Percentiles rank a stretch among this genome's conserved stretches.
Conservation (phyloP, 2,888 invertebrate species). For the Diplazon laetatorius region DNA sequence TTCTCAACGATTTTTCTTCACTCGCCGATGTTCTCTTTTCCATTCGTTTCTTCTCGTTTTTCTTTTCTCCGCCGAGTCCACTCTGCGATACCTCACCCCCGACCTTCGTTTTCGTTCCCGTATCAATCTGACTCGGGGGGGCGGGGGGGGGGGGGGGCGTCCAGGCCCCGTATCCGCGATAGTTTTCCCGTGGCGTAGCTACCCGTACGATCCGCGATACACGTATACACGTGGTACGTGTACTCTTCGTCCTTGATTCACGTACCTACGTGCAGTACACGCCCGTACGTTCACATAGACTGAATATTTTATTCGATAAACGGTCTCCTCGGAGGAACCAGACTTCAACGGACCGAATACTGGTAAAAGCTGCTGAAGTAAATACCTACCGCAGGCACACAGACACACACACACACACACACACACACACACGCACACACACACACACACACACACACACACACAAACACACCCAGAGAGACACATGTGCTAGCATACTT, state of each 20-base stretch:
- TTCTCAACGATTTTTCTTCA: neutral
- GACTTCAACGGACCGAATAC: slow-evolving; percentile 41
- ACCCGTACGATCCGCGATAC: neutral
- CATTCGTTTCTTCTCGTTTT: slow-evolving; percentile 6
- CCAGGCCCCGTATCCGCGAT: neutral
- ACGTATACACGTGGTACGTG: neutral
- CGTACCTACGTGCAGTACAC: slow-evolving; percentile 60
- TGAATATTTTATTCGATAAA: slow-evolving; percentile 74
- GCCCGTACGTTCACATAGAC: slow-evolving; percentile 68
- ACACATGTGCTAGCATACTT: neutral
- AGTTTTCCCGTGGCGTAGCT: neutral
- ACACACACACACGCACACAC: neutral
- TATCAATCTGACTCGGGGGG: slow-evolving; percentile 33
- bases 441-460: neutral
- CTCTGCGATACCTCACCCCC: slow-evolving; percentile 18
- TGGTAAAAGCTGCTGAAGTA: slow-evolving; percentile 30
- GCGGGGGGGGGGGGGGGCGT: no score
- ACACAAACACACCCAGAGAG: no score
- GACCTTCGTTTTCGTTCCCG: slow-evolving; percentile 15
- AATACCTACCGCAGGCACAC: slow-evolving; percentile 27
- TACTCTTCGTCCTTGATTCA: slow-evolving; percentile 64
- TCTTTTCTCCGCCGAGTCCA: slow-evolving; percentile 7
- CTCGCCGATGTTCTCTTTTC: neutral
- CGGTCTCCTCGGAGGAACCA: slow-evolving; percentile 67
- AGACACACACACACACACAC: neutral